Evolutionary conservation across 2,888 invertebrate genomes (phyloP), one percentile per base, ranked within the genome.

Genomic region (Acanthosepion lycidas): DNA sequence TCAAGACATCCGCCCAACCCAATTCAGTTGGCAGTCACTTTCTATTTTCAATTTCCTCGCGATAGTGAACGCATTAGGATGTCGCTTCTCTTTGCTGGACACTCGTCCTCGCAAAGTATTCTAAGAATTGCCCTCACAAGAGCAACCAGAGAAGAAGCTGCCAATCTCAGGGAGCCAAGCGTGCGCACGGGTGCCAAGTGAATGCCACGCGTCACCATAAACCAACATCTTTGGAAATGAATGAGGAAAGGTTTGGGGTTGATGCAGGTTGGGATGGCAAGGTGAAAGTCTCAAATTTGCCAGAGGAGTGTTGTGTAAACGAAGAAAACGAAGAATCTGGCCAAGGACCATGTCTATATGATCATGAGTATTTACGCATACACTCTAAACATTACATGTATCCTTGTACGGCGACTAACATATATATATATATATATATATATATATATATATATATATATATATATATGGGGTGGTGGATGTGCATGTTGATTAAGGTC

Each of bases 201-300:
- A 78, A 78, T 78, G 78, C n/a, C 78, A 78, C 78, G 15, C 78
- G 78, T 78, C 78, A 78, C 78, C 78, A 78, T 78, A 78, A 78
- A 78, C 78, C 78, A 78, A 78, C n/a, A 33, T 78, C 15, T 78
- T 9, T 78, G 78, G 78, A 78, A 78, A 33, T 78, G 78, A 78
- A 78, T 78, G n/a, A 15, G n/a, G 78, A 78, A 9, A 78, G n/a
- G 33, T 78, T 78, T 33, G n/a, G 78, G 78, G 6, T 78, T 78
- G n/a, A 78, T 33, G 33, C 2, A 15, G 78, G 33, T 15, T n/a
- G n/a, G 12, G 78, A 9, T 12, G 78, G 15, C 78, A 78, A 33
- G 33, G 78, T 78, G n/a, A 78, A 78, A 78, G n/a, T n/a, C 78
- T 12, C 9, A n/a, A 78, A 78, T 78, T 78, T 78, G n/a, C 78